Conservation (phyloP, 2,113 vertebrate species). For the Neolamprologus cancellatus region DNA sequence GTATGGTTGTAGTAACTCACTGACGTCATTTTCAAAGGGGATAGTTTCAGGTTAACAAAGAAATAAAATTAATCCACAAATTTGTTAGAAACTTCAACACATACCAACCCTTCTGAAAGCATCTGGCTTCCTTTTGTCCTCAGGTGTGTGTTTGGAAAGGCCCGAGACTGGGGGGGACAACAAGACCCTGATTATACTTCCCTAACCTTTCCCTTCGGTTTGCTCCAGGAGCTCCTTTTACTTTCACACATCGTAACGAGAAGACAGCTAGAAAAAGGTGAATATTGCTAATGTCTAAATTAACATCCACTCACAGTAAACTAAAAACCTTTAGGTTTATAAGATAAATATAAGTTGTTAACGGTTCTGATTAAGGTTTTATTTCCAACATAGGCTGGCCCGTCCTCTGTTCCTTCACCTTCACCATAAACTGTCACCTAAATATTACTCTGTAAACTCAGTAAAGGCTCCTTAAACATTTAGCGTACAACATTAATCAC, state of each 20-base stretch:
- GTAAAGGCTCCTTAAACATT: background rate
- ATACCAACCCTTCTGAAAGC: background rate
- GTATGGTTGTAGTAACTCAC: background rate
- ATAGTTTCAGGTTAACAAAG: background rate
- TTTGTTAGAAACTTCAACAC: background rate
- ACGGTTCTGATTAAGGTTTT: background rate
- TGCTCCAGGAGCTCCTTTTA: background rate
- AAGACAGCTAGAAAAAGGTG: background rate
- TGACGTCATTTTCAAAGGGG: background rate
- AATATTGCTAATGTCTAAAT: background rate
- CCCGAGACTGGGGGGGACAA: background rate
- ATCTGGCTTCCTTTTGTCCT: background rate
- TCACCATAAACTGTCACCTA: background rate
- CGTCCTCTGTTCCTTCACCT: background rate
- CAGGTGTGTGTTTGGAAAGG: background rate
- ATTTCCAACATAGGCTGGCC: background rate
- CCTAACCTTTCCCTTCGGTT: background rate
- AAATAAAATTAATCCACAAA: background rate
- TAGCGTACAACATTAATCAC: rapidly evolving
- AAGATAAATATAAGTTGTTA: background rate
- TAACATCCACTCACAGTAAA: background rate
- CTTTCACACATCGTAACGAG: rapidly evolving
- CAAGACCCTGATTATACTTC: background rate
- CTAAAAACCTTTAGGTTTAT: background rate
- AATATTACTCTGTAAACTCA: background rate